Conservation (phyloP, 2,113 vertebrate species). For the Pseudolaguvia tuberculata region DNA sequence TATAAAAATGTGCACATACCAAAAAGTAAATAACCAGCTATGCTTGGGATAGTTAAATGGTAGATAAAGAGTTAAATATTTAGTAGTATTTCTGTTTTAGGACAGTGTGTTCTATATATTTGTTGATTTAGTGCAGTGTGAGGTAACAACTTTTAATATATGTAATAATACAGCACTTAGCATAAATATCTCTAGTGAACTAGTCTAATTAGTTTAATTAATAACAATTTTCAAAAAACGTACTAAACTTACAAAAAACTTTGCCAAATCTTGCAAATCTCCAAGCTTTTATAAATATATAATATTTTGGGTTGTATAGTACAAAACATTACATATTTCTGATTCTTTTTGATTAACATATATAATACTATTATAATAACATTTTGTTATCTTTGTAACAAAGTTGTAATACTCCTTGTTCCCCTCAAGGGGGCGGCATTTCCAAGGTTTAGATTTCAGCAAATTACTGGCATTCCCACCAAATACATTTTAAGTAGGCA, state of each 20-base stretch:
- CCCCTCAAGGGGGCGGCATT: slow-evolving; percentile 13
- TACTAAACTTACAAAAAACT: no score
- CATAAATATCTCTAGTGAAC: neutral
- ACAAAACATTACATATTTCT: neutral
- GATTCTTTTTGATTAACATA: neutral
- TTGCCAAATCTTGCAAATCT: neutral
- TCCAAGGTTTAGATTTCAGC: neutral
- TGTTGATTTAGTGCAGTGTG: neutral
- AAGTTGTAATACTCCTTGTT: slow-evolving; percentile 15
- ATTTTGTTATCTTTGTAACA: neutral
- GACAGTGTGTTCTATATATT: neutral
- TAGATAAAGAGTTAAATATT: neutral
- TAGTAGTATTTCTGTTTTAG: neutral
- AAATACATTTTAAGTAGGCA: neutral
- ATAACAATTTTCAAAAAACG: neutral
- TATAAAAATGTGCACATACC: neutral
- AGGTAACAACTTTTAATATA: neutral
- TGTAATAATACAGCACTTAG: neutral
- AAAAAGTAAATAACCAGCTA: neutral
- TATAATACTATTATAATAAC: neutral
- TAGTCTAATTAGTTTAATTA: neutral
- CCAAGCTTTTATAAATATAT: neutral
- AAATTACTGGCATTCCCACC: neutral
- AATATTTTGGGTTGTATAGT: neutral
- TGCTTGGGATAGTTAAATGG: neutral